Evolutionary conservation across 2,888 invertebrate genomes (phyloP).

Genomic region (Tachina lurida): DNA sequence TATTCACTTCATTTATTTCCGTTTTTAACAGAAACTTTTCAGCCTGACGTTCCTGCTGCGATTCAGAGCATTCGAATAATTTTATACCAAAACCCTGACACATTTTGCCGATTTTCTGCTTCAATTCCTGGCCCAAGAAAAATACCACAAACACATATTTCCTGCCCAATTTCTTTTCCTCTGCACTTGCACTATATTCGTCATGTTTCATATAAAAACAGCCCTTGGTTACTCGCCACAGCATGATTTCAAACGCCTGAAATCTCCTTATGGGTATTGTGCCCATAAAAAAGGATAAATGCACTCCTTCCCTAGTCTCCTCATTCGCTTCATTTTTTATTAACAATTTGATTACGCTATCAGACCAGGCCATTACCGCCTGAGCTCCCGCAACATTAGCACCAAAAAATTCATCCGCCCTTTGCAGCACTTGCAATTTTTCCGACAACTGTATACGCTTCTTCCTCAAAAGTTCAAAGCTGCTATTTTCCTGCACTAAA

Average conservation of each 20-base stretch:
- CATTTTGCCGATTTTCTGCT: conserved; percentile 90
- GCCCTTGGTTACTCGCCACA: conserved; percentile 97
- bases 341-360: conserved; percentile 73
- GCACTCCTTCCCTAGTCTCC: conserved; percentile 16
- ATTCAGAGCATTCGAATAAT: conserved; percentile 92
- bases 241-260: conserved; percentile 95
- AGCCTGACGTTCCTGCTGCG: conserved; percentile 87
- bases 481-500: conserved; percentile 72
- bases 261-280: conserved; percentile 95
- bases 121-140: conserved; percentile 91
- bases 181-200: background rate
- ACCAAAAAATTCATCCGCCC: conserved; percentile 75
- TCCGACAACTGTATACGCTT: conserved; percentile 73
- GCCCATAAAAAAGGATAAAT: conserved; percentile 94
- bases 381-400: conserved; percentile 29
- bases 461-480: conserved; percentile 69
- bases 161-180: conserved; percentile 23
- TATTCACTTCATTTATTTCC: conserved; percentile 89
- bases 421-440: conserved; percentile 73
- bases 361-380: conserved; percentile 75
- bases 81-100: conserved; percentile 93
- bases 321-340: conserved; percentile 74
- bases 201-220: conserved; percentile 94
- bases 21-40: conserved; percentile 90
- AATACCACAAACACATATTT: conserved; percentile 93